These are phyloP conservation scores for Arothron firmamentum DNA, from an alignment of 2,113 vertebrate genomes.

Conservation along the genomic window DNA sequence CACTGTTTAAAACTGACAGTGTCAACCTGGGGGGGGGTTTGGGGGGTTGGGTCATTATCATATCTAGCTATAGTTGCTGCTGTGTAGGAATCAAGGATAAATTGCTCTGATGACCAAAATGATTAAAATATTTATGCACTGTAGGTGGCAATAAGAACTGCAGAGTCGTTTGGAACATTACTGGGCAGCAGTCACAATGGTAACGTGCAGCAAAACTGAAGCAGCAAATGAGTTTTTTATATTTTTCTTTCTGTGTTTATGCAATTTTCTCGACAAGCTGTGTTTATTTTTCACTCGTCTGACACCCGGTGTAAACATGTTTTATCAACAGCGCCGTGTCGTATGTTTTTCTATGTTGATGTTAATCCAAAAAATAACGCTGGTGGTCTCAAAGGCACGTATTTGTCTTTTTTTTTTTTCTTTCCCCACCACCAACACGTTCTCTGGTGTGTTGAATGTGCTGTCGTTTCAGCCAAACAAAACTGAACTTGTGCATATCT, in stretches of 20 bases:
- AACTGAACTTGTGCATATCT: too few relatives aligned
- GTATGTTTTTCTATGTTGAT: too few relatives aligned
- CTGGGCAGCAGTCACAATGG: neutral
- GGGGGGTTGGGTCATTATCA: too few relatives aligned
- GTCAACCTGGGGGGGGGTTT: too few relatives aligned
- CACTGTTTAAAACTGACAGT: neutral
- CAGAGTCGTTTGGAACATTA: neutral
- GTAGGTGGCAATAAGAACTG: neutral
- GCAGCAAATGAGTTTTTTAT: neutral
- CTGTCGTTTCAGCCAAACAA: neutral
- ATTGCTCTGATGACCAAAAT: neutral
- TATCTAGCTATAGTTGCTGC: neutral
- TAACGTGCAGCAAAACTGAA: neutral
- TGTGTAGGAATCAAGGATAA: neutral
- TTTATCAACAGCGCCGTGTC: too few relatives aligned
- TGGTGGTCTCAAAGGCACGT: neutral
- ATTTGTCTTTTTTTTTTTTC: neutral
- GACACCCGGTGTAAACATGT: neutral
- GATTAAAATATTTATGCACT: neutral
- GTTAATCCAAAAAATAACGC: too few relatives aligned
- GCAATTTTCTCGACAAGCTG: neutral
- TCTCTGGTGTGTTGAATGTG: neutral
- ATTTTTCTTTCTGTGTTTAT: neutral
- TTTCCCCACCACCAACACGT: neutral
- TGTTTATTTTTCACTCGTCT: neutral